Base-by-base conservation (phyloP, 2,797 vertebrate species). In the Mus minutoides region DNA sequence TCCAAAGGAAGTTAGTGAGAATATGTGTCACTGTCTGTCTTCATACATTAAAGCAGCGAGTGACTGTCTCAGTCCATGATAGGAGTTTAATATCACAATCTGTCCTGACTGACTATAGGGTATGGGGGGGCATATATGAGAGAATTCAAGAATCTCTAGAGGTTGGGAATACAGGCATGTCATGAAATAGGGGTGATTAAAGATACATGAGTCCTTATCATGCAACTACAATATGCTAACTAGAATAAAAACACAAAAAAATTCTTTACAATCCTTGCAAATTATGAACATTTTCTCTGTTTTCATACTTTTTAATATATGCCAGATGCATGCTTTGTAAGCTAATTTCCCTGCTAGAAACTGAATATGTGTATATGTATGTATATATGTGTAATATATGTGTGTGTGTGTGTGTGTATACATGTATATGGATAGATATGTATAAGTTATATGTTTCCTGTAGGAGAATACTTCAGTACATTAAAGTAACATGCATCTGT, bases 401-500 rank as follows among this genome's bases (percentile, higher is more conserved):
- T 12, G 29, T 12, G 11, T 9, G 12, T 4, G 29, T 29, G 3
- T 4, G 31, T 13, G 14, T 2, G 4, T 31, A 31, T 22, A 3
- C n/a, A n/a, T 22, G n/a, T 54, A 54, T n/a, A 56, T 58, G 54
- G 49, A 52, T 52, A 52, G 49, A 56, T 19, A 56, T 16, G 16
- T 56, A 56, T 17, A 17, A 56, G 16, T 56, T 26, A 56, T 14
- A 86, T 75, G 67, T 79, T 73, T 73, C 60, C 85, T 58, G n/a
- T 76, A 79, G 7, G 21, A 64, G 58, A 93, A 93, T 24, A 75
- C 16, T 62, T 89, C 6, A 7, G 60, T 56, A 22, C 77, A 6
- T 90, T 79, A 83, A 79, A 8, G 3, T 75, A 52, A 58, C 22
- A 46, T 34, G 19, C 11, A 5, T 19, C 46, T 24, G 46, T 1